Base-by-base conservation (phyloP, 2,888 invertebrate genomes). In the Rhaphigaster nebulosa region DNA sequence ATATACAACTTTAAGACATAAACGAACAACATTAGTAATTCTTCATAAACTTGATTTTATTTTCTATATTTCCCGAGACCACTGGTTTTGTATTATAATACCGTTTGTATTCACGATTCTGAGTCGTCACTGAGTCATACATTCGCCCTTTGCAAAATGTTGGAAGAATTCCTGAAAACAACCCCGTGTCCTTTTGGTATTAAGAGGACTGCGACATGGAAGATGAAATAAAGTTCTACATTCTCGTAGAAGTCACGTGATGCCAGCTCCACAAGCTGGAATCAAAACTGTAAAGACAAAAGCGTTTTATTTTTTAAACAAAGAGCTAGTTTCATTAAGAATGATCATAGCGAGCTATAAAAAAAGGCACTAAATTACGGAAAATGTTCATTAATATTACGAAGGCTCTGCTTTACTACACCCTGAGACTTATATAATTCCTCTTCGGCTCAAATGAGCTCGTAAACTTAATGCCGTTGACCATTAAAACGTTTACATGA, bases 291-390 rank as follows among this genome's bases (percentile, higher is more conserved):
- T 15, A 29, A 29, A 65, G 18, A 29, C 4, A 29, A 29, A 65
- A 29, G 29, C 1, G 10, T 29, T 65, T 29, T 65, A 29, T 29
- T 65, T 76, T 76, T 38, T 76, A 34, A 76, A 76, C 34, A 76
- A 38, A 76, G 70, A 5, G 1, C 29, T 38, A 38, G 34, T 38
- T 20, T 76, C 20, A 76, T 76, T 76, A 76, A 38, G 70, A 76
- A 38, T 76, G 70, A 76, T 76, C 38, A 76, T 38, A 20, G 38
- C 20, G 1, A 15, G 70, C 34, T 18, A 76, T 76, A 76, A 76
- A 76, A 76, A 76, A 76, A 10, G n/a, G 70, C 38, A 76, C 70
- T 76, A 76, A 76, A 76, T 76, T 76, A 76, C 13, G 10, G 70
- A 76, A 76, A 76, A 76, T 76, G 70, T 76, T 76, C 70, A 76